phyloP scores from a whole-genome alignment of 35 echinoderm and acorn worm species.

The Diadema setosum region DNA sequence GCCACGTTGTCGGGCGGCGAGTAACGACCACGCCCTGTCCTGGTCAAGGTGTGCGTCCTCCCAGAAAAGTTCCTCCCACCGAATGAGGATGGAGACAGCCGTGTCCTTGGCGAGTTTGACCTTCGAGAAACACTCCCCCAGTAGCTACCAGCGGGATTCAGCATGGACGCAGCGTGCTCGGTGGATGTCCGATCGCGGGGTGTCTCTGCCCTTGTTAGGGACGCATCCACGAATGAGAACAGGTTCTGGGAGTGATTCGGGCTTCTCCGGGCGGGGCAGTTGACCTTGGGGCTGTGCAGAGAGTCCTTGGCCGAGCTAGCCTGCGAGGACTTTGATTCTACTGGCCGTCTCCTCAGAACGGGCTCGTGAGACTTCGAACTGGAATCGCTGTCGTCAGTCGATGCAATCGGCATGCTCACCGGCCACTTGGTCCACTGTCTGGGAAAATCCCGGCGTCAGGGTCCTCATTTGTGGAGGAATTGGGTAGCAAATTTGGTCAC shows the following conservation, averaged over 20 bases:
- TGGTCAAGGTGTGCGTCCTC: not conserved
- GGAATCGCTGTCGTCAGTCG: not conserved
- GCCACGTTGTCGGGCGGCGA: not conserved
- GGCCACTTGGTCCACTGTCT: too few relatives aligned
- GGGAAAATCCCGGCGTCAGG: too few relatives aligned
- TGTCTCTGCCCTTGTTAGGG: not conserved
- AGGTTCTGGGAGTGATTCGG: not conserved
- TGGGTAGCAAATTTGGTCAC: too few relatives aligned
- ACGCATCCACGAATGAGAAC: not conserved
- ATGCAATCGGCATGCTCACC: not conserved
- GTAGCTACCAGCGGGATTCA: not conserved
- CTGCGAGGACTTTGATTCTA: not conserved
- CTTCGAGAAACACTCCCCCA: not conserved
- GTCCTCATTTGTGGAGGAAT: too few relatives aligned
- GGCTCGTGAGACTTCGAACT: not conserved
- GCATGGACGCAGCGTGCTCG: not conserved
- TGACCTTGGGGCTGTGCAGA: not conserved
- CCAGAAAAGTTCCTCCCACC: not conserved
- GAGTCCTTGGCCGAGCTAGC: not conserved
- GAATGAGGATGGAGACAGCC: not conserved
- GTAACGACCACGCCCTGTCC: not conserved
- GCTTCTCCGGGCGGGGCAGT: not conserved
- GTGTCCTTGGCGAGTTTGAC: not conserved
- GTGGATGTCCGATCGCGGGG: not conserved
- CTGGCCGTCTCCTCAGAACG: not conserved